Percentiles rank a stretch among this genome's conserved stretches.
phyloP scores from a whole-genome alignment of 1,140 invertebrate species.

The Drosophila mayri region DNA sequence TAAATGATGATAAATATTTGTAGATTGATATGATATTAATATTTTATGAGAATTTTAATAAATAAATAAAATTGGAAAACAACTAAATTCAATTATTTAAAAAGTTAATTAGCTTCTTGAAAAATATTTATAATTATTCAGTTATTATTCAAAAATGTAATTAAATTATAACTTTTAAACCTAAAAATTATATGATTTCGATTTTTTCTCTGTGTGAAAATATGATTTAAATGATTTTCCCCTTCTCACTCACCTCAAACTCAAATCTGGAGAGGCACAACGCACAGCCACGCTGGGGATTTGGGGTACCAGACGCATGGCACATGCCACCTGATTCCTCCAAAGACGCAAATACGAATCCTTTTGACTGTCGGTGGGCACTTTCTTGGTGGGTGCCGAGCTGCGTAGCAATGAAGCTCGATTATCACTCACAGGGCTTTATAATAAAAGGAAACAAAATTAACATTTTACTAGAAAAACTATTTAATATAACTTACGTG shows the following conservation, averaged over 20 bases:
- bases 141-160: background rate
- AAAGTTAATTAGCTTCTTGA: background rate
- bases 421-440: constrained; percentile 97
- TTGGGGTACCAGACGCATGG: constrained; percentile 96
- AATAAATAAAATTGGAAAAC: background rate
- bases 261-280: constrained; percentile 96
- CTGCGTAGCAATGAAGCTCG: constrained; percentile 95
- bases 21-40: background rate
- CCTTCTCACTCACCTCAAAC: constrained; percentile 89
- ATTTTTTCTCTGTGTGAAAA: constrained; percentile 6
- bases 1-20: background rate
- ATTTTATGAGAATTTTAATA: background rate
- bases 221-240: constrained; percentile 1
- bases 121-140: background rate
- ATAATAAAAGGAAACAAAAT: constrained; percentile 55
- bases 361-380: constrained; percentile 90
- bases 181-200: background rate
- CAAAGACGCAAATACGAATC: constrained; percentile 96
- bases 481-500: constrained; percentile 87
- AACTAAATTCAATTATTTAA: background rate
- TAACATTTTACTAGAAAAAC: too few species aligned
- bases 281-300: constrained; percentile 92
- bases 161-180: background rate
- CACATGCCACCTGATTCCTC: constrained; percentile 98
- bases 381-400: constrained; percentile 91